phyloP scores from a whole-genome alignment of 2,888 invertebrate species.

The Zootermopsis nevadensis region DNA sequence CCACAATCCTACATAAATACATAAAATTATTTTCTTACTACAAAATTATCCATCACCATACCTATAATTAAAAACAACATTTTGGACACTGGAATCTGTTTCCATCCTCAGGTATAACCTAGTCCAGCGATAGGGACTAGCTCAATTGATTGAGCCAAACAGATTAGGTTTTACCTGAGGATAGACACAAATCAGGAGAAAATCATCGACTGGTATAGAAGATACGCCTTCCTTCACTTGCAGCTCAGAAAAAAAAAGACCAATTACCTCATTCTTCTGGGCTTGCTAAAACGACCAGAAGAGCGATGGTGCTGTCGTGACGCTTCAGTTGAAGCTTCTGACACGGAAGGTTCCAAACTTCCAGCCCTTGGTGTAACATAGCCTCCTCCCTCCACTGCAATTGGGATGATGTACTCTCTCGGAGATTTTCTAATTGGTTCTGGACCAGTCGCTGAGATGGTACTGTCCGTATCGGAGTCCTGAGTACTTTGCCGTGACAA shows the following conservation, averaged over 20 bases:
- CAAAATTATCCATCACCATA: too few relatives aligned
- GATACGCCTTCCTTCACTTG: too few relatives aligned
- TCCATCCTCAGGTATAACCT: too few relatives aligned
- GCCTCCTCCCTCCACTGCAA: slow-evolving; percentile 90
- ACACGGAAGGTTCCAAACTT: slow-evolving; percentile 70
- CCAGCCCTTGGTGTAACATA: slow-evolving; percentile 82
- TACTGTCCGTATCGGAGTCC: slow-evolving; percentile 70
- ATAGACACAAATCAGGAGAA: too few relatives aligned
- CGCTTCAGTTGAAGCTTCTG: slow-evolving; percentile 43
- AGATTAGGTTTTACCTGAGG: too few relatives aligned
- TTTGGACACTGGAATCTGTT: too few relatives aligned
- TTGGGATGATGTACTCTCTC: slow-evolving; percentile 92
- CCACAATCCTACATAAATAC: too few relatives aligned
- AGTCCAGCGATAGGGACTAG: too few relatives aligned
- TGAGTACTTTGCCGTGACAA: slow-evolving; percentile 74
- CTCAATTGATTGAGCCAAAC: too few relatives aligned
- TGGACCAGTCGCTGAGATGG: slow-evolving; percentile 63
- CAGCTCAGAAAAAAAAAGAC: not conserved
- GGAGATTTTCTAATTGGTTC: slow-evolving; percentile 90
- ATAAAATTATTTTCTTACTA: too few relatives aligned
- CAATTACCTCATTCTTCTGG: slow-evolving; percentile 76
- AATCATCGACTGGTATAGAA: too few relatives aligned
- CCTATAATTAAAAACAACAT: too few relatives aligned
- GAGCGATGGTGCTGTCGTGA: slow-evolving; percentile 4
- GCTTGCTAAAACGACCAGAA: slow-evolving; percentile 63